Evolutionary conservation across 2,888 invertebrate genomes (phyloP).

Genomic region (Willowsia nigromaculata): DNA sequence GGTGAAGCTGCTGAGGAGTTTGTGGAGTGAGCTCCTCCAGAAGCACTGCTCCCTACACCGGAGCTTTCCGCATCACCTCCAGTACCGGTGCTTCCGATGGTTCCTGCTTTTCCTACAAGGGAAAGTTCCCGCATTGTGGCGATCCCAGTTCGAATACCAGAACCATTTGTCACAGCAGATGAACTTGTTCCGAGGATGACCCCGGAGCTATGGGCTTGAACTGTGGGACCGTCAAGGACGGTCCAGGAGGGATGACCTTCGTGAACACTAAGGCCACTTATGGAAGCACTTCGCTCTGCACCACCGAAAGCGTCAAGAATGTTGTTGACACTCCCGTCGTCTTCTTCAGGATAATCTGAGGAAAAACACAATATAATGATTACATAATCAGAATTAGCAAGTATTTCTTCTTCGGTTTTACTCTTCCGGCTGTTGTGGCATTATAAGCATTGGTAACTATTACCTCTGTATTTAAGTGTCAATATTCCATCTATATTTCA

Average conservation of each 20-base stretch:
- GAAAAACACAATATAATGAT: background rate
- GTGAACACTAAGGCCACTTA: slow-evolving; percentile 73
- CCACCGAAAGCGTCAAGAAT: slow-evolving; percentile 77
- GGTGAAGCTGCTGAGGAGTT: slow-evolving; percentile 77
- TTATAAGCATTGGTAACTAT: no score
- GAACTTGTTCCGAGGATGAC: background rate
- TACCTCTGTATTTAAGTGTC: no score
- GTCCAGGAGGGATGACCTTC: slow-evolving; percentile 72
- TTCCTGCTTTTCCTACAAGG: slow-evolving; percentile 70
- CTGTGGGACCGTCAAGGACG: slow-evolving; percentile 66
- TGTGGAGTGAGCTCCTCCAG: slow-evolving; percentile 72
- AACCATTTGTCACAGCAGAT: background rate
- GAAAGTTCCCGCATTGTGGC: slow-evolving; percentile 74
- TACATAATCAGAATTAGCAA: background rate
- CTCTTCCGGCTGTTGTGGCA: no score
- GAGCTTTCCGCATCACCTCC: slow-evolving; percentile 76
- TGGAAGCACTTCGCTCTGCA: slow-evolving; percentile 71
- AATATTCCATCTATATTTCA: no score
- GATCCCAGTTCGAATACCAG: slow-evolving; percentile 53
- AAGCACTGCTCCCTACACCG: slow-evolving; percentile 75
- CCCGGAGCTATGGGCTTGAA: slow-evolving; percentile 50
- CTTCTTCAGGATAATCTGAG: slow-evolving; percentile 74
- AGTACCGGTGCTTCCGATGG: slow-evolving; percentile 48
- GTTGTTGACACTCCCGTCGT: slow-evolving; percentile 78
- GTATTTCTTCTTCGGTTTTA: no score